A percentile compares a stretch with the other conserved stretches of the same genome.
These are phyloP conservation scores for Baryphthengus martii DNA, from an alignment of 2,113 vertebrate species.

Conservation along the genomic window DNA sequence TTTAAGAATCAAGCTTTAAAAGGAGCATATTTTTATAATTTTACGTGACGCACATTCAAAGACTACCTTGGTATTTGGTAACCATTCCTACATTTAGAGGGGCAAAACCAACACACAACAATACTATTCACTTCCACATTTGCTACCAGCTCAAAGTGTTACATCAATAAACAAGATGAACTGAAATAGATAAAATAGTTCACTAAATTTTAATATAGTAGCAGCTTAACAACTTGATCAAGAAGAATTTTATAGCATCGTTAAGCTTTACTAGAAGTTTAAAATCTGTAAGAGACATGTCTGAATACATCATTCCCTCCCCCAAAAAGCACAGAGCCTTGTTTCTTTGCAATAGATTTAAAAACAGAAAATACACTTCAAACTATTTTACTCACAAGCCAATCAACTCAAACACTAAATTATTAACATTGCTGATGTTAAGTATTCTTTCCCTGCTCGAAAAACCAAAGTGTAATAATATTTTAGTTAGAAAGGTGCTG, in stretches of 20 bases:
- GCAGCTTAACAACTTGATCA: neutral
- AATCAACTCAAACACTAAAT: neutral
- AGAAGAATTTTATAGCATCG: neutral
- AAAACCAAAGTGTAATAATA: neutral
- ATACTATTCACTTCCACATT: neutral
- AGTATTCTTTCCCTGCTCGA: neutral
- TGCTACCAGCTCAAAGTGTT: neutral
- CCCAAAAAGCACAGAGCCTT: neutral
- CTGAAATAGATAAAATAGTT: neutral
- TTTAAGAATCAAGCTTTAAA: slow-evolving; percentile 40
- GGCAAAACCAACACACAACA: neutral
- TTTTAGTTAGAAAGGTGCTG: neutral
- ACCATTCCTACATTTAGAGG: neutral
- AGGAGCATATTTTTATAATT: neutral
- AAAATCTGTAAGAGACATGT: neutral
- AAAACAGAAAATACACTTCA: slow-evolving; percentile 51
- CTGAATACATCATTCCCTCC: neutral
- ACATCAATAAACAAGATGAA: neutral
- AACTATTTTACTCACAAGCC: neutral
- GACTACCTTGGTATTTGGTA: neutral
- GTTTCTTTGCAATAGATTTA: slow-evolving; percentile 15
- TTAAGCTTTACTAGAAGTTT: neutral
- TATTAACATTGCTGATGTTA: neutral
- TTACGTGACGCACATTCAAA: neutral
- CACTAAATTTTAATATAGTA: neutral